Evolutionary conservation across 1,140 invertebrate genomes (phyloP).

Genomic region (Heliconius himera): DNA sequence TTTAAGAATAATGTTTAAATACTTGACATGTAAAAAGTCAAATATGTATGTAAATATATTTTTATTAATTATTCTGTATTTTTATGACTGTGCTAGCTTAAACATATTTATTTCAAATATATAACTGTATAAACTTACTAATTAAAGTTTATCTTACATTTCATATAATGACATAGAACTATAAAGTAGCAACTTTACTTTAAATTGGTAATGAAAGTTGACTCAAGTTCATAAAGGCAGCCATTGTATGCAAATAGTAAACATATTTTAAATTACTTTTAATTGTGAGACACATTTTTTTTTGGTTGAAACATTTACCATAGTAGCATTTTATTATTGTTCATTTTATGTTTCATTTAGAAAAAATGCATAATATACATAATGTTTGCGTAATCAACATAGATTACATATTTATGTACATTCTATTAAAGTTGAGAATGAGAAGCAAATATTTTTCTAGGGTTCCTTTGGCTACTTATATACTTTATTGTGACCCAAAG

Average conservation of each 20-base stretch:
- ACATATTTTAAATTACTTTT: neutral
- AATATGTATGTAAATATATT: neutral
- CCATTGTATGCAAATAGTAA: conserved; percentile 30
- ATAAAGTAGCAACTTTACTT: conserved; percentile 16
- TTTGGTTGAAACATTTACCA: neutral
- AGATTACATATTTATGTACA: too few species aligned
- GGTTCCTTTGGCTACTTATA: too few species aligned
- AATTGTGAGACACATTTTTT: conserved; percentile 1
- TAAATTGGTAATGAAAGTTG: conserved; percentile 34
- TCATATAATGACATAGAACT: neutral
- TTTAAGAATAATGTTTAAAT: too few species aligned
- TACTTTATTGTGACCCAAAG: too few species aligned
- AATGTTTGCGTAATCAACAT: too few species aligned
- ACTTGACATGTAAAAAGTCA: too few species aligned
- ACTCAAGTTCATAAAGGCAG: neutral
- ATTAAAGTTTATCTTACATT: neutral
- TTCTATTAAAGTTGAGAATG: too few species aligned
- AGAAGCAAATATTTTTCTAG: too few species aligned
- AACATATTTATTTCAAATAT: neutral
- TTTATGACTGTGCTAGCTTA: neutral
- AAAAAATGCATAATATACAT: too few species aligned
- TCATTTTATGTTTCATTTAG: neutral
- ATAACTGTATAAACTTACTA: neutral
- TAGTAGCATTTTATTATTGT: neutral
- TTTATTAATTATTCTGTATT: neutral